phyloP scores from a whole-genome alignment of 2,113 vertebrate species.

The Rattus norvegicus region DNA sequence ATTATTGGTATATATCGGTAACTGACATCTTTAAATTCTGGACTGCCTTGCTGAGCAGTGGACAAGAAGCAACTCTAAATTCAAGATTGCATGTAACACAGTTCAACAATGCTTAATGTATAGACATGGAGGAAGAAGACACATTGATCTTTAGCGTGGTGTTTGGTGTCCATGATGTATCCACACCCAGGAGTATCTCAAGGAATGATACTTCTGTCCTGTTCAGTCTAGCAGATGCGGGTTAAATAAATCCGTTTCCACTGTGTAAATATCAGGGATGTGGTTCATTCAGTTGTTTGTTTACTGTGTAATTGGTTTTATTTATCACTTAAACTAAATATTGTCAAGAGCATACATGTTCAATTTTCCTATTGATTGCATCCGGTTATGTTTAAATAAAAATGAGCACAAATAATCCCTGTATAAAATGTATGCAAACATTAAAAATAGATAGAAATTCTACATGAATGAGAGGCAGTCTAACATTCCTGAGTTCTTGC shows the following conservation, averaged over 20 bases:
- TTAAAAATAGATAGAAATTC: background rate
- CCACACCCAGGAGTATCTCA: slow-evolving; percentile 51
- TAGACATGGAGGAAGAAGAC: slow-evolving; percentile 50
- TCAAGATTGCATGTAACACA: slow-evolving; percentile 72
- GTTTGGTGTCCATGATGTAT: slow-evolving; percentile 38
- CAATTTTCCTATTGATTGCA: background rate
- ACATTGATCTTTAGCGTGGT: slow-evolving; percentile 54
- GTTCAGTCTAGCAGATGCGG: background rate
- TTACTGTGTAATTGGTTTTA: slow-evolving; percentile 24
- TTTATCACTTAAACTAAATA: slow-evolving; percentile 51
- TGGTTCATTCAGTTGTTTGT: slow-evolving; percentile 1
- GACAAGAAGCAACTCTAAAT: slow-evolving; percentile 61
- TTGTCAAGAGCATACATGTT: slow-evolving; percentile 2
- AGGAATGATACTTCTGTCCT: slow-evolving; percentile 37
- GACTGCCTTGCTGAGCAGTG: slow-evolving; percentile 6
- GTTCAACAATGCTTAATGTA: slow-evolving; percentile 55
- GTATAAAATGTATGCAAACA: background rate
- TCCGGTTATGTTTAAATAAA: slow-evolving; percentile 47
- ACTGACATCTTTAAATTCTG: slow-evolving; percentile 48
- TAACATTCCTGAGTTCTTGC: background rate
- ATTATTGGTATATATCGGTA: slow-evolving; percentile 22
- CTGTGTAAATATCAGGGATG: background rate
- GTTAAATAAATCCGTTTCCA: background rate
- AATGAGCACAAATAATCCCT: slow-evolving; percentile 18
- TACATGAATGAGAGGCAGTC: background rate